Conservation (phyloP, 2,113 vertebrate species). For the Bujurquina vittata region DNA sequence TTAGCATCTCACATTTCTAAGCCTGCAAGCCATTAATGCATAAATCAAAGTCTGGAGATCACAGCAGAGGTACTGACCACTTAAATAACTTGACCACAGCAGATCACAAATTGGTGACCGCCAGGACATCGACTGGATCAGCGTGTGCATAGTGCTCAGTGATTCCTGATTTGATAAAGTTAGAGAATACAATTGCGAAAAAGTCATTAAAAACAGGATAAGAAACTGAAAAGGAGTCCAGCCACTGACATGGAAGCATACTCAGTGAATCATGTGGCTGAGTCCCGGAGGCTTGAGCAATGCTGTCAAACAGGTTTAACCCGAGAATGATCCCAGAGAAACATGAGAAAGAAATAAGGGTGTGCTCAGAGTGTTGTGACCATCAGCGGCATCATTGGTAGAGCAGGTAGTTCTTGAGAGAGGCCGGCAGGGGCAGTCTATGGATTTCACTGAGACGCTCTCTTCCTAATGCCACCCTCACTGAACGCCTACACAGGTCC, state of each 20-base stretch:
- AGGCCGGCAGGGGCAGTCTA: conserved; percentile 89
- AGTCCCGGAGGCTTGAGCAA: conserved; percentile 62
- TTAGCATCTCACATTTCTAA: conserved; percentile 52
- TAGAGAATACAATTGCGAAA: conserved; percentile 66
- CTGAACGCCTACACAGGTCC: conserved; percentile 95
- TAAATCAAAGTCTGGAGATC: conserved; percentile 27
- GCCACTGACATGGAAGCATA: conserved; percentile 51
- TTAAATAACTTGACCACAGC: conserved; percentile 28
- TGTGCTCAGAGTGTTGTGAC: conserved; percentile 24
- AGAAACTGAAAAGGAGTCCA: conserved; percentile 57
- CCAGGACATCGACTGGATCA: conserved; percentile 56
- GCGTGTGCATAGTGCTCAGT: conserved; percentile 76
- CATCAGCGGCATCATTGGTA: conserved; percentile 88
- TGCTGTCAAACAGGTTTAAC: conserved; percentile 63
- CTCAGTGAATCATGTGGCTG: conserved; percentile 47
- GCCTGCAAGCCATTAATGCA: conserved; percentile 32
- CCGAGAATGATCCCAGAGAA: conserved; percentile 63
- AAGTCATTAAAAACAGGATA: conserved; percentile 67
- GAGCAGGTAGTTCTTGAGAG: conserved; percentile 98
- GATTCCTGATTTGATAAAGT: conserved; percentile 74
- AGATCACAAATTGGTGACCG: conserved; percentile 46
- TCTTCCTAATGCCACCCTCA: conserved; percentile 92
- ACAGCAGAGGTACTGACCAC: conserved; percentile 67
- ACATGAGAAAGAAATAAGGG: conserved; percentile 27
- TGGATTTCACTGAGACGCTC: conserved; percentile 92